Evolutionary conservation across 1,140 invertebrate species (phyloP), one percentile per base, ranked within the genome.

Genomic region (Bombus superbus): DNA sequence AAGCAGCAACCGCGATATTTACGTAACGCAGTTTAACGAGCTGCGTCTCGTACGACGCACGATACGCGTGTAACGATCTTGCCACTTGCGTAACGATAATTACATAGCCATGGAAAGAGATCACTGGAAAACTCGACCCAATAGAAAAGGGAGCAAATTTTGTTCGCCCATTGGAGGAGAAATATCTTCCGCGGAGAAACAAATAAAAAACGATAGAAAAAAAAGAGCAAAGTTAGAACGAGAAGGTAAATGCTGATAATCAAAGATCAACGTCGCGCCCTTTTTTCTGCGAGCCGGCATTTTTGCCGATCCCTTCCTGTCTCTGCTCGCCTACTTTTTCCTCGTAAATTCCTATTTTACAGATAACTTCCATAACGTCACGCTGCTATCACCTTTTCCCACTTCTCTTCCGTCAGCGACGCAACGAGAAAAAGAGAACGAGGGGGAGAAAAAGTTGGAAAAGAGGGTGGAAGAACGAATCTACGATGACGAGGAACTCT

Each of bases 351-450:
- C 82, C 86, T 90, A 90, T 85, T 90, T 89, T 57, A 78, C 89
- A 82, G 86, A 90, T 90, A 90, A 90, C 69, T 90, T 90, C 79
- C 86, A 85, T 90, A 87, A 88, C 78, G 89, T 88, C 85, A 82
- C 64, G 71, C 32, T 59, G 89, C 79, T 90, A 88, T 88, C 89
- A 32, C 59, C 62, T 9, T 22, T 42, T 40, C 64, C 44, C 73
- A 59, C 81, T 76, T 76, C 76, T 18, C 15, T 3, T 6, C 13
- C 73, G 57, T 40, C 38, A 42, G 64, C 22, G 44, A 69, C 68
- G 69, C 84, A 66, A 47, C 59, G 83, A n/a, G 13, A 22, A 87
- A 75, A 87, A 66, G 66, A n/a, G 64, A 44, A 13, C 0, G 11
- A 71, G 8, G 10, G 64, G 47, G 57, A 35, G 38, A 22, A 59